Percentiles rank a stretch among this genome's conserved stretches.
phyloP scores from a whole-genome alignment of 2,113 vertebrate genomes.

The Labrus mixtus region DNA sequence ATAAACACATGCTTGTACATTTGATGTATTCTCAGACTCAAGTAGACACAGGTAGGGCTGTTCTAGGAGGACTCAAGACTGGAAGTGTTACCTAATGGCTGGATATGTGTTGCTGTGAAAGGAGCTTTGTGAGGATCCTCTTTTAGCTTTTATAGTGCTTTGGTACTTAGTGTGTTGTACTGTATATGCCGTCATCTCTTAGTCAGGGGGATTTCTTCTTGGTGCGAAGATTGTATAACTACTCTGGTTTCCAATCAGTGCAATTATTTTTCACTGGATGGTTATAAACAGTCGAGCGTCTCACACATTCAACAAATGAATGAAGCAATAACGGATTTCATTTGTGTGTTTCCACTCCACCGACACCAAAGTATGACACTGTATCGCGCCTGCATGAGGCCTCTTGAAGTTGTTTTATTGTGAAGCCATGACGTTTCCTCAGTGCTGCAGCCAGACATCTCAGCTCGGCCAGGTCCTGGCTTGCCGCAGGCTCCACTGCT shows the following conservation, averaged over 20 bases:
- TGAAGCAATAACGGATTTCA: conserved; percentile 26
- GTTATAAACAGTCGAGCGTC: conserved; percentile 13
- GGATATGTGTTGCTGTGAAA: conserved; percentile 62
- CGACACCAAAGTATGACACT: conserved; percentile 41
- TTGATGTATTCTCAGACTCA: conserved; percentile 26
- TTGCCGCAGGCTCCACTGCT: conserved; percentile 78
- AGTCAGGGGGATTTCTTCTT: conserved; percentile 22
- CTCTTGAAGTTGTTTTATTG: conserved; percentile 73
- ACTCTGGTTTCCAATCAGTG: conserved; percentile 19
- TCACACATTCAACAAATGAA: conserved; percentile 25
- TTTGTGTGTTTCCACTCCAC: conserved; percentile 29
- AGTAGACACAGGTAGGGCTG: conserved; percentile 68
- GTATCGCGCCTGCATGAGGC: conserved; percentile 40
- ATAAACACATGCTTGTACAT: conserved; percentile 53
- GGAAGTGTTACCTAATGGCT: conserved; percentile 63
- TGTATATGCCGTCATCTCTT: conserved; percentile 38
- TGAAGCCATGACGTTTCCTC: conserved; percentile 70
- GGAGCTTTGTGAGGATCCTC: conserved; percentile 72
- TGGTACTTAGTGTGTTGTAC: conserved; percentile 15
- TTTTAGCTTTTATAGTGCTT: conserved; percentile 13
- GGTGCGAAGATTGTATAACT: conserved; percentile 4
- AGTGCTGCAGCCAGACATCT: conserved; percentile 70
- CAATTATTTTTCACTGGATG: neutral
- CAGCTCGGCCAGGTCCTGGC: conserved; percentile 60
- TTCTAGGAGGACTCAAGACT: conserved; percentile 47